Base-by-base conservation (phyloP, 2,888 invertebrate genomes). In the Stenotaenia linearis region DNA sequence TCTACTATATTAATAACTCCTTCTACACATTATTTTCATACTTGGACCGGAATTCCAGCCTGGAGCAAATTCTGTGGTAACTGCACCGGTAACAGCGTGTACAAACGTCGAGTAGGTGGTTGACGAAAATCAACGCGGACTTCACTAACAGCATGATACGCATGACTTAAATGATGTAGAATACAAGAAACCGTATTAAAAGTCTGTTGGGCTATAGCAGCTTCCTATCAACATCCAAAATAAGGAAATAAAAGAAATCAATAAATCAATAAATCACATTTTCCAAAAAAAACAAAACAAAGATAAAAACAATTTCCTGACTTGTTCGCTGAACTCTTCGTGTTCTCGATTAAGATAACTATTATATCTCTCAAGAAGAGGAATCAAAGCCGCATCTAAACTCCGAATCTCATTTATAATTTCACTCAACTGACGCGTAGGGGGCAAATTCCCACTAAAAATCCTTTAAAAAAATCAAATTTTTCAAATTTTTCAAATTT, bases 121-220 rank as follows among this genome's bases (percentile, higher is more conserved):
- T 90, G 89, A 35, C 89, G 88, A 81, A 92, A 89, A 84, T 93
- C 90, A 75, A 93, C 89, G 85, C 91, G 92, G 76, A 97, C 90
- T 85, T 97, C 97, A 84, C 96, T 96, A 75, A 95, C 88, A 0
- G 93, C 92, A 85, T 97, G 97, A 86, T 93, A 94, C 0, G 93
- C 93, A 85, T 97, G 97, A 1, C 95, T 91, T 83, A 97, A 88
- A 82, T 91, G 92, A 85, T 97, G 97, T 84, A 96, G 88, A 28
- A 92, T 89, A 85, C 94, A 93, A 0, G 93, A 91, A 0, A 94
- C 91, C 78, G 92, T 88, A 84, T 92, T 92, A 82, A 92, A 91
- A 56, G 91, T 87, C 15, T 90, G 89, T 85, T 94, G 94, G 3
- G 89, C 89, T 69, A 83, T 83, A 30, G 82, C 74, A 80, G 81